Conservation (phyloP, 2,888 invertebrate species). For the Pherbina coryleti region DNA sequence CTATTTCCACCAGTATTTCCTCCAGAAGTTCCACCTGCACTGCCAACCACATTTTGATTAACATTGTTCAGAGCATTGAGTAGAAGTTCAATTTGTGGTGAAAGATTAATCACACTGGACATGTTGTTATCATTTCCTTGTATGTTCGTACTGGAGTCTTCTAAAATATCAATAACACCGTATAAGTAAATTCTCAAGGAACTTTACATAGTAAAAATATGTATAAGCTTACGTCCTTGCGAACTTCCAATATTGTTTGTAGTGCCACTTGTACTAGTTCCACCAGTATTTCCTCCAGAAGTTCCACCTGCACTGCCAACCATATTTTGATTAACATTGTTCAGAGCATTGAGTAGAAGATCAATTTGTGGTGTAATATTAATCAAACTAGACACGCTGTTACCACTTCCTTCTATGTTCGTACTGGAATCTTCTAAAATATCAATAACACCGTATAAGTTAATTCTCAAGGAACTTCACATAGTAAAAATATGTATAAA, state of each 20-base stretch:
- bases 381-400: not conserved
- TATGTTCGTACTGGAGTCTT: not conserved
- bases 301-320: not conserved
- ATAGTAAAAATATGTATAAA: too few relatives aligned
- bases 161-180: too few relatives aligned
- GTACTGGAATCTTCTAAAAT: not conserved
- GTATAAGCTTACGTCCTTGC: not conserved
- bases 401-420: not conserved
- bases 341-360: constrained; percentile 12
- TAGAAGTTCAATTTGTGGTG: constrained; percentile 23
- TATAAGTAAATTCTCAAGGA: too few relatives aligned
- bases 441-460: too few relatives aligned
- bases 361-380: constrained; percentile 29
- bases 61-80: not conserved
- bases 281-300: not conserved
- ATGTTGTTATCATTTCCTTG: not conserved
- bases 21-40: not conserved
- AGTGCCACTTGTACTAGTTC: not conserved
- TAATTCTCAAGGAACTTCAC: too few relatives aligned
- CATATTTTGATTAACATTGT: not conserved
- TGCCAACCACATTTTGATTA: not conserved
- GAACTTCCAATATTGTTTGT: not conserved
- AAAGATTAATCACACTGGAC: not conserved
- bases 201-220: not conserved
- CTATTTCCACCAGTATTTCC: not conserved